phyloP scores from a whole-genome alignment of 2,113 vertebrate genomes.

The Amphiprion ocellaris region DNA sequence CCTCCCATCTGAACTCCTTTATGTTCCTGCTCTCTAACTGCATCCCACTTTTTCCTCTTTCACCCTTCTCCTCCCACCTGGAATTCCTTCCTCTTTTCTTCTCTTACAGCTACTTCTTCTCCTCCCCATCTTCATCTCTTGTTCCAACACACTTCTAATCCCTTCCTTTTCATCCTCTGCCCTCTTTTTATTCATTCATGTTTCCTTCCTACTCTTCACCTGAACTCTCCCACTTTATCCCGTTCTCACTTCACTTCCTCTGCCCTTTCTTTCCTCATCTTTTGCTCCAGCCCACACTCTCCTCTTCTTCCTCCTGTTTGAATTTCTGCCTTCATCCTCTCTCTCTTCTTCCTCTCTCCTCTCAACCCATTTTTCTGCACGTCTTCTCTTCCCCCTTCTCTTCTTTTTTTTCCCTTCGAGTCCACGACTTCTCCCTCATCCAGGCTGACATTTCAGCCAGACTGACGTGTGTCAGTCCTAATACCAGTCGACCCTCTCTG shows the following conservation, averaged over 20 bases:
- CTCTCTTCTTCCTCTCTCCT: neutral
- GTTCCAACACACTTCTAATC: neutral
- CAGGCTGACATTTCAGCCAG: constrained; percentile 54
- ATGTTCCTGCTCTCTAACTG: neutral
- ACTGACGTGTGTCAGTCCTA: constrained; percentile 70
- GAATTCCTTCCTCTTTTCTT: neutral
- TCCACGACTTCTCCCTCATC: constrained; percentile 37
- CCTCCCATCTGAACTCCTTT: too few relatives aligned
- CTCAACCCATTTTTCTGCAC: neutral
- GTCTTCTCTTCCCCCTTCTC: neutral
- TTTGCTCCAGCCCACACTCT: neutral
- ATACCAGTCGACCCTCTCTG: constrained; percentile 48
- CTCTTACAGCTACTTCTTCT: neutral
- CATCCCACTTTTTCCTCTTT: neutral
- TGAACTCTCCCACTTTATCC: neutral
- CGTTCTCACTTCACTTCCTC: neutral
- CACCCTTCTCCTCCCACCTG: neutral
- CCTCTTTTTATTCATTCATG: neutral
- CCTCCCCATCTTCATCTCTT: neutral
- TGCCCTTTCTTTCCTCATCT: neutral
- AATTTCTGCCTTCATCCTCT: constrained; percentile 13
- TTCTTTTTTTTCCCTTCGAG: constrained; percentile 16
- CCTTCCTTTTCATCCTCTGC: neutral
- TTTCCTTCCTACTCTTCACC: neutral
- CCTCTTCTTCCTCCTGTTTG: constrained; percentile 13